Evolutionary conservation across 2,888 invertebrate species (phyloP).

Genomic region (Endomychus coccineus): DNA sequence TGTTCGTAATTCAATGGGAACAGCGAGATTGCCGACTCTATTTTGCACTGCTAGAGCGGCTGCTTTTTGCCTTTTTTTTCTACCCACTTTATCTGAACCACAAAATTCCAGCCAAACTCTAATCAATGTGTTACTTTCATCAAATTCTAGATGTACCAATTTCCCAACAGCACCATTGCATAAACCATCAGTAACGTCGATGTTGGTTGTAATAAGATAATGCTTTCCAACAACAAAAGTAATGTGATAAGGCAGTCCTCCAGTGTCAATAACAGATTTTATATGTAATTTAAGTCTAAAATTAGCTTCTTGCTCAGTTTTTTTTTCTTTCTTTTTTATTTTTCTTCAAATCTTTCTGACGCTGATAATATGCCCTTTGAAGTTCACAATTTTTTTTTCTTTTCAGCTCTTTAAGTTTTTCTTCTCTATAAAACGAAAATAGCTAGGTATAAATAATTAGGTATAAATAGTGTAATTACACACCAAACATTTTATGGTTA

Average conservation of each 20-base stretch:
- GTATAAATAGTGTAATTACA: too few species aligned
- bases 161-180: constrained; percentile 3
- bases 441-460: too few species aligned
- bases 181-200: constrained; percentile 3
- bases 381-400: too few species aligned
- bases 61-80: constrained; percentile 7
- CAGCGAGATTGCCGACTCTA: constrained; percentile 1
- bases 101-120: constrained; percentile 5
- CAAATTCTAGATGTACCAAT: constrained; percentile 1
- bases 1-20: constrained; percentile 2
- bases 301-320: not conserved
- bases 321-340: too few species aligned
- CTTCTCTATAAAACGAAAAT: too few species aligned
- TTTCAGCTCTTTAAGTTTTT: too few species aligned
- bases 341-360: too few species aligned
- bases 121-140: constrained; percentile 3
- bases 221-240: not conserved
- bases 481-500: too few species aligned
- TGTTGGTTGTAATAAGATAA: not conserved
- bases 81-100: not conserved
- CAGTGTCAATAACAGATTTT: not conserved
- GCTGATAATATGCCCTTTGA: too few species aligned
- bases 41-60: constrained; percentile 1
- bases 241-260: constrained; percentile 2
- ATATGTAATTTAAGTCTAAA: not conserved